These are phyloP conservation scores for Aphelocoma californica DNA, from an alignment of 2,797 vertebrate genomes.

Conservation along the genomic window DNA sequence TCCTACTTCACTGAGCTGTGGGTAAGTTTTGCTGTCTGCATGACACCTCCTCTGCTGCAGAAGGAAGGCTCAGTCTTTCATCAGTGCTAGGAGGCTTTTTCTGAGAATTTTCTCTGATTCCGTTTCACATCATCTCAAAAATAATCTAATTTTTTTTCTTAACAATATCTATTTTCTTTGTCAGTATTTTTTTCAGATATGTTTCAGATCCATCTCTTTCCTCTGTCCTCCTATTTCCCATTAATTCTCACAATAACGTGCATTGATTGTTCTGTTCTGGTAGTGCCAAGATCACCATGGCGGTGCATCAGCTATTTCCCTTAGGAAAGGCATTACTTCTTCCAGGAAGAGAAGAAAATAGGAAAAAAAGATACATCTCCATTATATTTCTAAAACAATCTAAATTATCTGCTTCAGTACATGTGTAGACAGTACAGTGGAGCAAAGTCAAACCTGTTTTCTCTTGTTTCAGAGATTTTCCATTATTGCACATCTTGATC, in stretches of 20 bases:
- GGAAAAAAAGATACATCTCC: not conserved
- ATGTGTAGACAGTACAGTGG: not conserved
- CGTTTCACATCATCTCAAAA: not conserved
- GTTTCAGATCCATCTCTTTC: not conserved
- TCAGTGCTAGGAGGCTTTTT: not conserved
- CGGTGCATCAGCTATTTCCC: constrained; percentile 8
- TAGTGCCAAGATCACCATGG: not conserved
- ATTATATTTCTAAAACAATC: constrained; percentile 11
- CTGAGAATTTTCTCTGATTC: not conserved
- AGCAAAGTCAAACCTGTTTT: not conserved
- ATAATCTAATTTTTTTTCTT: not conserved
- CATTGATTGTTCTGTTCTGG: not conserved
- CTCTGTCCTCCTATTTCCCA: not conserved
- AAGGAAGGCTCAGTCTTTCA: not conserved
- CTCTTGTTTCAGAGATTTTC: not conserved
- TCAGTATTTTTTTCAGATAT: not conserved
- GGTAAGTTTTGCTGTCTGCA: not conserved
- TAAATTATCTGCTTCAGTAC: constrained; percentile 28
- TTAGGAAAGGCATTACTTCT: constrained; percentile 2
- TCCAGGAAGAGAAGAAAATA: not conserved
- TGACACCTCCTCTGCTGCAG: not conserved
- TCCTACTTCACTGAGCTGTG: not conserved
- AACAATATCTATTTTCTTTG: not conserved
- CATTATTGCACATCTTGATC: not conserved
- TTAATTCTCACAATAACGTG: not conserved